Percentiles rank a stretch among this genome's conserved stretches.
Conservation (phyloP, 1,140 invertebrate species). For the Pseudomyrmex cubaensis region DNA sequence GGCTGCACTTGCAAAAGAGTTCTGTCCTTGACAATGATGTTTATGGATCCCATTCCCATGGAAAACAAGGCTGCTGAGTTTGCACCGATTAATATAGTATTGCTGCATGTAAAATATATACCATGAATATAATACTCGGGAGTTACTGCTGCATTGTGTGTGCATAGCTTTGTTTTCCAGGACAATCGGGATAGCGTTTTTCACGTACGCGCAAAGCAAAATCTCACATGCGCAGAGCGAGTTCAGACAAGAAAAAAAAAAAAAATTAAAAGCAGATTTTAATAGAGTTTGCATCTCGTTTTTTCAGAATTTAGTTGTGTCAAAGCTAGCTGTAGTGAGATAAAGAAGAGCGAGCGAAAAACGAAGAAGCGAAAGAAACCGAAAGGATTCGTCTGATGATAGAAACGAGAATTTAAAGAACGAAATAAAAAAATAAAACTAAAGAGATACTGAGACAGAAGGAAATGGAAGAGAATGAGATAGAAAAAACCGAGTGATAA, state of each 20-base stretch:
- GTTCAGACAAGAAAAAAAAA: slow-evolving; percentile 52
- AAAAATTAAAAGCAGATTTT: slow-evolving; percentile 44
- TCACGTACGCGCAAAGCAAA: slow-evolving; percentile 8
- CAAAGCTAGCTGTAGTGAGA: slow-evolving; percentile 66
- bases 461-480: slow-evolving; percentile 28
- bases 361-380: not conserved
- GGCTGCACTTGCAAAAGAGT: not conserved
- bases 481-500: slow-evolving; percentile 70
- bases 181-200: not conserved
- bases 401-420: not conserved
- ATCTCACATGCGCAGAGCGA: slow-evolving; percentile 53
- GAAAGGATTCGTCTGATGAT: not conserved
- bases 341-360: not conserved
- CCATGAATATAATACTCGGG: not conserved
- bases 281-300: slow-evolving; percentile 72
- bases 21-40: not conserved
- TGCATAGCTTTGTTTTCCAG: not conserved
- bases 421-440: slow-evolving; percentile 39
- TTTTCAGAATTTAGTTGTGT: slow-evolving; percentile 73
- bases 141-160: slow-evolving; percentile 2
- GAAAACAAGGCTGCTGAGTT: not conserved
- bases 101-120: not conserved
- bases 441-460: slow-evolving; percentile 2
- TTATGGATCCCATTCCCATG: not conserved
- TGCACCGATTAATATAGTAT: not conserved